Evolutionary conservation across 2,888 invertebrate genomes (phyloP).

Genomic region (Lydus trimaculatus): DNA sequence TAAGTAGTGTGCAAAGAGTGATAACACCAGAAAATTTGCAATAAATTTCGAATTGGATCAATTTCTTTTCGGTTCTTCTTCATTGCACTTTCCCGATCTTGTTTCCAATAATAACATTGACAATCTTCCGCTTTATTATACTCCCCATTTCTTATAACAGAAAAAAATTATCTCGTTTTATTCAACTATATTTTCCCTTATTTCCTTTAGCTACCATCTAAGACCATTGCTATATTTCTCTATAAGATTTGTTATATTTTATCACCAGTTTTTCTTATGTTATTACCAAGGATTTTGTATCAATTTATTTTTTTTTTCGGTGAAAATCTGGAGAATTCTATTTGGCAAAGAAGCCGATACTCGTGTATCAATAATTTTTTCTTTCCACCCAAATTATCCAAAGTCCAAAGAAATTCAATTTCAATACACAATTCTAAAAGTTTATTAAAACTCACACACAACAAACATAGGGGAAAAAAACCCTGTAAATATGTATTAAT

Average conservation of each 20-base stretch:
- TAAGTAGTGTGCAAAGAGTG: not conserved
- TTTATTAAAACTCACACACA: too few species aligned
- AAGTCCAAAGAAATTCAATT: too few species aligned
- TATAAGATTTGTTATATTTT: not conserved
- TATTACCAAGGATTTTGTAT: not conserved
- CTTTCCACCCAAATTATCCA: too few species aligned
- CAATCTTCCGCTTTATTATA: not conserved
- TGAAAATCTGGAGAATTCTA: not conserved
- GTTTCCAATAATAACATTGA: not conserved
- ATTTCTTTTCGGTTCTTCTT: not conserved
- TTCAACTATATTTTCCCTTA: not conserved
- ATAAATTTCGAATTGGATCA: not conserved
- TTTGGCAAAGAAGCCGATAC: too few species aligned
- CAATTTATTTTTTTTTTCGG: not conserved
- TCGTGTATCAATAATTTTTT: too few species aligned
- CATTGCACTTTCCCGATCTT: not conserved
- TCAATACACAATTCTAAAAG: too few species aligned
- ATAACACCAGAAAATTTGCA: not conserved
- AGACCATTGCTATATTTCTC: not conserved
- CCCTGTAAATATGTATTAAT: not conserved
- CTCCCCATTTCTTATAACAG: not conserved
- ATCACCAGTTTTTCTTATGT: not conserved
- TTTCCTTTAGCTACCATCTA: not conserved
- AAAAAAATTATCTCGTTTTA: not conserved
- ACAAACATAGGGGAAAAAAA: too few species aligned